Conservation (phyloP, 2,888 invertebrate species). For the Sussaba pulchella region DNA sequence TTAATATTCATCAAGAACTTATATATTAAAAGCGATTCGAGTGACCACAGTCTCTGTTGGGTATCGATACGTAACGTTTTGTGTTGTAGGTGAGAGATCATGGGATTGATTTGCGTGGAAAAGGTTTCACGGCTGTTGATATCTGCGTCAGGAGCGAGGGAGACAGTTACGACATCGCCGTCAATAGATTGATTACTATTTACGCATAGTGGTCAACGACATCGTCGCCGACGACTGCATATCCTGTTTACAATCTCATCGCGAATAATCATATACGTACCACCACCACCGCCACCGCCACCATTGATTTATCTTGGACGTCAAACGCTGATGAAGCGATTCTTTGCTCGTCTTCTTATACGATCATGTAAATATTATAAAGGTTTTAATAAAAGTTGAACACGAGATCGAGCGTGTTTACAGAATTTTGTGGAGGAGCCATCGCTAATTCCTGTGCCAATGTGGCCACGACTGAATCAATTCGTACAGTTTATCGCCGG, state of each 20-base stretch:
- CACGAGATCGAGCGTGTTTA: not conserved
- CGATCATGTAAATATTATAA: not conserved
- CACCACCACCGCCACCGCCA: not conserved
- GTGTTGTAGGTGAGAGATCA: slow-evolving; percentile 82
- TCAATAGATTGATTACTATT: slow-evolving; percentile 84
- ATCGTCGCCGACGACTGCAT: not conserved
- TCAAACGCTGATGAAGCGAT: not conserved
- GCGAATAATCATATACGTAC: slow-evolving; percentile 13
- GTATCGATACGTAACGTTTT: slow-evolving; percentile 27
- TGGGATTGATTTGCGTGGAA: slow-evolving; percentile 81
- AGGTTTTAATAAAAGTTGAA: not conserved
- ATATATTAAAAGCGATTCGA: not conserved
- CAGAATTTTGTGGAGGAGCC: not conserved
- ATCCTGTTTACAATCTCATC: not conserved
- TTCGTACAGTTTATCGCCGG: slow-evolving; percentile 76
- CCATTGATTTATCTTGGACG: slow-evolving; percentile 7
- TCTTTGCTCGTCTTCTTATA: not conserved
- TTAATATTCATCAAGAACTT: not conserved
- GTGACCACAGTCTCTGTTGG: not conserved
- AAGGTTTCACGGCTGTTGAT: slow-evolving; percentile 84
- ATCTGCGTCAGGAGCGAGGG: slow-evolving; percentile 85
- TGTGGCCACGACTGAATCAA: slow-evolving; percentile 77
- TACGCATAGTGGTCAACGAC: slow-evolving; percentile 66
- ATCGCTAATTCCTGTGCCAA: slow-evolving; percentile 66
- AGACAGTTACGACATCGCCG: slow-evolving; percentile 85